These are phyloP conservation scores for Belgica antarctica DNA, from an alignment of 2,888 invertebrate genomes.

Conservation along the genomic window DNA sequence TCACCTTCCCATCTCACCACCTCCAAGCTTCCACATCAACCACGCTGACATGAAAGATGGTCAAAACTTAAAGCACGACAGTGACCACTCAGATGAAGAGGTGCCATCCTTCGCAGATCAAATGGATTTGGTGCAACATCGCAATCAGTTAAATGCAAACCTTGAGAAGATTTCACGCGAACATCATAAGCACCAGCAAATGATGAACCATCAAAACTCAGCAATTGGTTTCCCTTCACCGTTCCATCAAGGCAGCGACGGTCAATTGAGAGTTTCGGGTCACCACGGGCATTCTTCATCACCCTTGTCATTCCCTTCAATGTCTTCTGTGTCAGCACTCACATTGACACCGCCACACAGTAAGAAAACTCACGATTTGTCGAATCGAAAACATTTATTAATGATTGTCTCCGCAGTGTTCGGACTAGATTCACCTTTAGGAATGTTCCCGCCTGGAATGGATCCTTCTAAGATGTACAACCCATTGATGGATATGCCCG, in stretches of 20 bases:
- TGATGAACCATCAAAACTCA: conserved; percentile 49
- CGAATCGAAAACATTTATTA: neutral
- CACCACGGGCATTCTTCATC: conserved; percentile 59
- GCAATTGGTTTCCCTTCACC: conserved; percentile 46
- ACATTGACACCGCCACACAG: conserved; percentile 80
- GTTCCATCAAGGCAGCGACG: conserved; percentile 46
- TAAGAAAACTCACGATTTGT: conserved; percentile 56
- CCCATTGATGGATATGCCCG: conserved; percentile 72
- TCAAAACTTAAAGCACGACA: conserved; percentile 30
- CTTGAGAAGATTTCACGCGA: conserved; percentile 52
- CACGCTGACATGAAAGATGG: neutral
- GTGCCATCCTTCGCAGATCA: conserved; percentile 55
- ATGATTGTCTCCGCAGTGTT: conserved; percentile 61
- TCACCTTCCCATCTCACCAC: conserved; percentile 39
- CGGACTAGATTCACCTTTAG: conserved; percentile 70
- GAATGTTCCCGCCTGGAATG: conserved; percentile 73
- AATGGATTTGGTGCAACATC: conserved; percentile 51
- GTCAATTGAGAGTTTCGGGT: conserved; percentile 48
- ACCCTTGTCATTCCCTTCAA: conserved; percentile 69
- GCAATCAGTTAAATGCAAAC: conserved; percentile 48
- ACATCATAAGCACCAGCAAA: conserved; percentile 52
- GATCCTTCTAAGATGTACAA: conserved; percentile 70
- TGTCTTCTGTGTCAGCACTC: conserved; percentile 72
- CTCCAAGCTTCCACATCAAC: conserved; percentile 32
- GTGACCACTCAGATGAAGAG: conserved; percentile 47